phyloP scores from a whole-genome alignment of 2,113 vertebrate genomes.

The Oreochromis aureus region DNA sequence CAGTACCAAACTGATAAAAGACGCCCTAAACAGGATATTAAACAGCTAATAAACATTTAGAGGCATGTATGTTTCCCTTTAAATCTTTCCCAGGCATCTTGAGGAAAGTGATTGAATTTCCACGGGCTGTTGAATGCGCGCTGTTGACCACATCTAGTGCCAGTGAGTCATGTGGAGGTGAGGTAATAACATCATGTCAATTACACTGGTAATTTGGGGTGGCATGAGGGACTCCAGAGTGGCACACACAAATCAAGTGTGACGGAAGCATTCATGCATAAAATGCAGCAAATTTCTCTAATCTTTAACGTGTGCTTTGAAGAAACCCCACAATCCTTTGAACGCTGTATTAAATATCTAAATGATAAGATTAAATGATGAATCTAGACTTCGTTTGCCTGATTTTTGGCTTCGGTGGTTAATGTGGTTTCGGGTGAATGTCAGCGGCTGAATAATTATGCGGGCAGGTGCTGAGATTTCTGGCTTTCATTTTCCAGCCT shows the following conservation, averaged over 20 bases:
- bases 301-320: neutral
- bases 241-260: neutral
- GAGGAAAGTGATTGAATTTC: slow-evolving; percentile 43
- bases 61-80: slow-evolving; percentile 46
- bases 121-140: slow-evolving; percentile 7
- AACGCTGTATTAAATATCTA: neutral
- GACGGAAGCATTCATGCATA: neutral
- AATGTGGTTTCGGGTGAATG: slow-evolving; percentile 1
- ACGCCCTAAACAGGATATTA: slow-evolving; percentile 72
- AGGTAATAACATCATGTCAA: slow-evolving; percentile 28
- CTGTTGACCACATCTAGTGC: slow-evolving; percentile 42
- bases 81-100: slow-evolving; percentile 48
- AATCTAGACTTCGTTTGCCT: neutral
- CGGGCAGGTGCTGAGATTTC: neutral
- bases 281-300: neutral
- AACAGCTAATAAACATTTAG: slow-evolving; percentile 73
- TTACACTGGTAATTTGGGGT: slow-evolving; percentile 35
- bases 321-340: neutral
- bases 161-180: slow-evolving; percentile 38
- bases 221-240: neutral
- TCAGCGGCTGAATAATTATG: neutral
- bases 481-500: neutral
- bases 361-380: neutral
- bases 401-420: neutral
- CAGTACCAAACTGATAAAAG: slow-evolving; percentile 52